A percentile compares a stretch with the other conserved stretches of the same genome.
Evolutionary conservation across 2,888 invertebrate species (phyloP).

Genomic region (Cephus runcator): DNA sequence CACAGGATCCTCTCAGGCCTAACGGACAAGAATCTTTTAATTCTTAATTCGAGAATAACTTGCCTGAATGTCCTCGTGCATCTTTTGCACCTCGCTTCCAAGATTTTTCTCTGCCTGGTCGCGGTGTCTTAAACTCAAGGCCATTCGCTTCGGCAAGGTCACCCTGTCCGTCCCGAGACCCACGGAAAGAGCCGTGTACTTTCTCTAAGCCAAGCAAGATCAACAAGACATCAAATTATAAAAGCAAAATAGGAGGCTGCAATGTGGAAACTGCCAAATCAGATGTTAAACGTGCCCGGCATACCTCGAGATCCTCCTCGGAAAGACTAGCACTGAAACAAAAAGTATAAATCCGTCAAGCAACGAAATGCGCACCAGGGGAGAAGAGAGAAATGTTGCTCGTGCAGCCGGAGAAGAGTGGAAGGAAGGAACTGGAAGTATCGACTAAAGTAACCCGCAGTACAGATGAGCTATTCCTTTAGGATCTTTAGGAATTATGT

Average conservation of each 20-base stretch:
- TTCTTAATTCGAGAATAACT: conserved; percentile 20
- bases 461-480: no score
- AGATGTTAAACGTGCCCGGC: background rate
- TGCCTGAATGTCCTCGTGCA: conserved; percentile 58
- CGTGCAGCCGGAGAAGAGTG: no score
- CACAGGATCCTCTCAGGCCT: no score
- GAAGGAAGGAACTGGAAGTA: no score
- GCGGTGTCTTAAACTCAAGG: conserved; percentile 53
- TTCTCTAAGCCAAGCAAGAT: conserved; percentile 43
- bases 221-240: background rate
- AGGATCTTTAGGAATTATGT: no score
- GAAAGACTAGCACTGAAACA: conserved; percentile 47
- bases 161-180: conserved; percentile 55
- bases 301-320: conserved; percentile 57
- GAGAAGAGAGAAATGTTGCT: no score
- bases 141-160: conserved; percentile 50
- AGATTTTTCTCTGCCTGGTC: conserved; percentile 59
- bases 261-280: background rate
- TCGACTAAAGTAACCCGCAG: no score
- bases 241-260: background rate
- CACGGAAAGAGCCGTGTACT: conserved; percentile 56
- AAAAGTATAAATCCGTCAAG: background rate
- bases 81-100: conserved; percentile 48
- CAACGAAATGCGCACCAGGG: no score
- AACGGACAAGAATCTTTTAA: no score